phyloP scores from a whole-genome alignment of 2,797 vertebrate genomes.

The Buceros bicornis region DNA sequence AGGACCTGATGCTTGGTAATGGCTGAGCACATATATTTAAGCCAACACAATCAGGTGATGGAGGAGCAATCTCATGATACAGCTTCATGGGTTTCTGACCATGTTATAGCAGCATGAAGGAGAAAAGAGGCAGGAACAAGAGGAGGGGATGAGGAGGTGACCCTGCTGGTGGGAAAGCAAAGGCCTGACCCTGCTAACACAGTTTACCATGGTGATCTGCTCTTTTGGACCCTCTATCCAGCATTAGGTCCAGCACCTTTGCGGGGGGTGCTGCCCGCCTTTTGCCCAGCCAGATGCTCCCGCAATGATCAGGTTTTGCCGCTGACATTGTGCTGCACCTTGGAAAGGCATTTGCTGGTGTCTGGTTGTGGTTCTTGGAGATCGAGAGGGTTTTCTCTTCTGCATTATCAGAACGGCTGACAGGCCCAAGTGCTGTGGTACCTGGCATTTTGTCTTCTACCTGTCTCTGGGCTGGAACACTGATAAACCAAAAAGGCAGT shows the following conservation, averaged over 20 bases:
- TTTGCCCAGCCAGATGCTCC: background rate
- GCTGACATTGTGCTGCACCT: accelerated
- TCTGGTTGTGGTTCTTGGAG: background rate
- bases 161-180: background rate
- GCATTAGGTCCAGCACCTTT: background rate
- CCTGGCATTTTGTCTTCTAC: background rate
- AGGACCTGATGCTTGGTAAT: background rate
- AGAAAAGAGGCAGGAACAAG: background rate
- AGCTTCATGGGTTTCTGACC: background rate
- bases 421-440: background rate
- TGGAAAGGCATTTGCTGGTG: background rate
- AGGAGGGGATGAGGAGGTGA: background rate
- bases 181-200: background rate
- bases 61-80: background rate
- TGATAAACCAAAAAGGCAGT: background rate
- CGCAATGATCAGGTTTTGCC: background rate
- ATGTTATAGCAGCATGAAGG: background rate
- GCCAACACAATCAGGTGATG: background rate
- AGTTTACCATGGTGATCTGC: background rate
- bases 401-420: background rate
- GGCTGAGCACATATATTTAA: background rate
- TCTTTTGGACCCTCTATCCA: background rate
- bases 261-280: background rate
- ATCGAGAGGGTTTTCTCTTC: background rate
- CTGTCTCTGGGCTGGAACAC: background rate